These are phyloP conservation scores for Steatocranus sp. DNA, from an alignment of 2,797 vertebrate genomes.

Conservation along the genomic window DNA sequence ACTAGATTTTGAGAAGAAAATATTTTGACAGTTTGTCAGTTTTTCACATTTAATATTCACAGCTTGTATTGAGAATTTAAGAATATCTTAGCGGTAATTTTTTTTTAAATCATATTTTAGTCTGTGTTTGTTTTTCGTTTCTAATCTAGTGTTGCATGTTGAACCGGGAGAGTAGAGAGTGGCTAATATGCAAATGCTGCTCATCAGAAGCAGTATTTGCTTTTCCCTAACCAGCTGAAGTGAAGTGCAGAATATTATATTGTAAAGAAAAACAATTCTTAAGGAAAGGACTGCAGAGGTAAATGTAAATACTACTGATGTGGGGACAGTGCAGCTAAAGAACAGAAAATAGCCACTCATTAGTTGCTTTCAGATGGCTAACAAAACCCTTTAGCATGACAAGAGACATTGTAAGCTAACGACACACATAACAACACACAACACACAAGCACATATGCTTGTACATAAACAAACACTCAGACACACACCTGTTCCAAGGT, in stretches of 20 bases:
- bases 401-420: not conserved
- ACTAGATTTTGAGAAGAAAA: not conserved
- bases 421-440: not conserved
- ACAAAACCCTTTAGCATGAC: not conserved
- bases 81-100: not conserved
- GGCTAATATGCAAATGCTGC: not conserved
- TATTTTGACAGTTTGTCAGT: not conserved
- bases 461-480: not conserved
- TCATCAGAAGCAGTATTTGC: not conserved
- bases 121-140: not conserved
- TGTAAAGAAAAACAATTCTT: not conserved
- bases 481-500: slow-evolving; percentile 79
- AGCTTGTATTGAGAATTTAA: not conserved
- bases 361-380: not conserved
- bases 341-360: not conserved
- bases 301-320: too few relatives aligned
- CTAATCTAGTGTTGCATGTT: not conserved
- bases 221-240: not conserved
- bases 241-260: not conserved
- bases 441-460: not conserved
- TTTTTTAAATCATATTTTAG: rapidly evolving
- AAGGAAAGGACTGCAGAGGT: not conserved
- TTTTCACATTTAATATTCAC: not conserved
- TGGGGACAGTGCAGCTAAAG: not conserved
- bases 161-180: not conserved